phyloP scores from a whole-genome alignment of 2,113 vertebrate genomes.

The Parotia lawesii region DNA sequence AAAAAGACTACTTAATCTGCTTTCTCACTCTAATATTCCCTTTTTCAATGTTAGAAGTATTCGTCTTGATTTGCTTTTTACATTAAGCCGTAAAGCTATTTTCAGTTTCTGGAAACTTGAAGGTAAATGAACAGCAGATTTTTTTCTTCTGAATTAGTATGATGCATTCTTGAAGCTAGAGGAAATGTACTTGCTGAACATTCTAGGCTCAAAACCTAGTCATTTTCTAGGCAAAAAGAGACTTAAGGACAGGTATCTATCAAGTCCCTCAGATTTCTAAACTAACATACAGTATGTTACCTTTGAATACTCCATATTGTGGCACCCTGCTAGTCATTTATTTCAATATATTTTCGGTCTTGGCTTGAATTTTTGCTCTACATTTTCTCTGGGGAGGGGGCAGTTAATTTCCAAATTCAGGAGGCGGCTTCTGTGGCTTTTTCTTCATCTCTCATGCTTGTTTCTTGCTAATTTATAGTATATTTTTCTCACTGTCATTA shows the following conservation, averaged over 20 bases:
- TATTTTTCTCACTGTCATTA: neutral
- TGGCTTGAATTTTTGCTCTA: neutral
- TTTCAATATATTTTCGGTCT: neutral
- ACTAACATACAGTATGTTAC: neutral
- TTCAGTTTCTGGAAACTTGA: neutral
- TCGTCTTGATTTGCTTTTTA: neutral
- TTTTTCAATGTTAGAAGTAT: neutral
- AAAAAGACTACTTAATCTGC: neutral
- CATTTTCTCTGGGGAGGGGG: accelerated
- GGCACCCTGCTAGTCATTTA: neutral
- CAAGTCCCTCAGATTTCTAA: neutral
- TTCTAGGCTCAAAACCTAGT: neutral
- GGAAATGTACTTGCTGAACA: neutral
- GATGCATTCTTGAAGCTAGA: neutral
- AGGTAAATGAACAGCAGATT: neutral
- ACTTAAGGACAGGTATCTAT: neutral
- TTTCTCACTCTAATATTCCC: neutral
- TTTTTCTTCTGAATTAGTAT: neutral
- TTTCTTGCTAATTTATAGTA: neutral
- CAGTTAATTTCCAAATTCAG: neutral
- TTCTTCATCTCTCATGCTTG: neutral
- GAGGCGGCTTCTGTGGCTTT: neutral
- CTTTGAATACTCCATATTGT: neutral
- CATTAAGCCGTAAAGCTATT: neutral
- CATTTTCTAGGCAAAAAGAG: neutral